Evolutionary conservation across 2,888 invertebrate species (phyloP), one percentile per base, ranked within the genome.

Genomic region (Pterobdella sp.): DNA sequence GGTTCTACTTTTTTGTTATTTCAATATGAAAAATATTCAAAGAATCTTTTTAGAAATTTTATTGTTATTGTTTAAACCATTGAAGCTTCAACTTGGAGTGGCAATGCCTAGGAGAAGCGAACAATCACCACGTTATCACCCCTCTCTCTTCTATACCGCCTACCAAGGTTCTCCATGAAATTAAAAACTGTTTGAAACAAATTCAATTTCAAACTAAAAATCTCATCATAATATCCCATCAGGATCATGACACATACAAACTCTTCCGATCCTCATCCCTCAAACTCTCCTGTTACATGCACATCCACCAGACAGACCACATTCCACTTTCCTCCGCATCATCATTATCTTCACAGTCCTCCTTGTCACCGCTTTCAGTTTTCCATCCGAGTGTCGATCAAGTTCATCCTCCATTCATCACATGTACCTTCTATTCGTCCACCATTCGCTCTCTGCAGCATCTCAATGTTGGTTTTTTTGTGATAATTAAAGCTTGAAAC

Each of bases 71-170:
- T n/a, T n/a, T 52, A 49, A 18, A 32, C 70, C 18, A 63, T 22
- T 78, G 29, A 76, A 84, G 84, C 26, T 88, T 92, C 22, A 91
- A 91, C 81, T 85, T 96, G 78, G 89, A 90, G 78, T 97, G 96
- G 97, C 87, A 90, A 74, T 94, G 95, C 81, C 86, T 91, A 68
- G 95, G 93, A 0, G 93, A 96, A 85, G 90, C 94, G 0, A 90
- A 94, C 80, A 97, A 98, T 85, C 97, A 98, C 85, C 94, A 94
- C 84, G 88, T 91, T 14, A 93, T 94, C 0, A 90, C 92, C 83
- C 94, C 95, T 0, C 95, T 94, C 84, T 95, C 97, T 18, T 95
- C 97, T 0, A 96, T 97, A 84, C 96, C 94, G 85, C 94, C 94
- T 0, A 93, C 93, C 81, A 93, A 93, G 86, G 90, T 90, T 34